phyloP scores from a whole-genome alignment of 2,888 invertebrate species.

The Physocephala rufipes region DNA sequence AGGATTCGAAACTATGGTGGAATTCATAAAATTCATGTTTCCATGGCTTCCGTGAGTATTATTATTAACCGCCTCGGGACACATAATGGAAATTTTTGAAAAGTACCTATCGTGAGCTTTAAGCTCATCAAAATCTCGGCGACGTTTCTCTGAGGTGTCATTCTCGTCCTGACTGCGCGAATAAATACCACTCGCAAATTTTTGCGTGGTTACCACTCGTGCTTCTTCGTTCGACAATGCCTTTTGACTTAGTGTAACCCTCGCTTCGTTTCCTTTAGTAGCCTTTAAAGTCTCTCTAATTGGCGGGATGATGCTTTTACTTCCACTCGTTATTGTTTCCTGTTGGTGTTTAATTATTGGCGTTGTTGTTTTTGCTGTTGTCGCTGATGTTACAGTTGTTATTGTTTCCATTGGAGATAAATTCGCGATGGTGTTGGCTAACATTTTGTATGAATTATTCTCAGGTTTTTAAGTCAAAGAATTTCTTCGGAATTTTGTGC shows the following conservation, averaged over 20 bases:
- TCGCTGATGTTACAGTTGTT: background rate
- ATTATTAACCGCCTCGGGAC: background rate
- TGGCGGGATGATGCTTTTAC: conserved; percentile 12
- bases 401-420: background rate
- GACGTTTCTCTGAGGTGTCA: conserved; percentile 7
- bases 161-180: conserved; percentile 46
- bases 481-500: background rate
- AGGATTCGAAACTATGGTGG: conserved; percentile 46
- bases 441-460: conserved; percentile 5
- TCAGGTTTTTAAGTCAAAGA: background rate
- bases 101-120: conserved; percentile 43
- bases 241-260: background rate
- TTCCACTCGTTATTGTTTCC: background rate
- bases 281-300: no score
- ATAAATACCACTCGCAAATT: conserved; percentile 21
- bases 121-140: conserved; percentile 29
- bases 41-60: conserved; percentile 22
- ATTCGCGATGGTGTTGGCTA: background rate
- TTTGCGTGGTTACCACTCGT: conserved; percentile 12
- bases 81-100: conserved; percentile 47
- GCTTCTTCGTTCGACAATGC: background rate
- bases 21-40: conserved; percentile 45
- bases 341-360: background rate
- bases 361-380: no score
- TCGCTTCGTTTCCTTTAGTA: background rate